Conservation (phyloP, 92 coral and sea anemone species). For the Heteractis magnifica region DNA sequence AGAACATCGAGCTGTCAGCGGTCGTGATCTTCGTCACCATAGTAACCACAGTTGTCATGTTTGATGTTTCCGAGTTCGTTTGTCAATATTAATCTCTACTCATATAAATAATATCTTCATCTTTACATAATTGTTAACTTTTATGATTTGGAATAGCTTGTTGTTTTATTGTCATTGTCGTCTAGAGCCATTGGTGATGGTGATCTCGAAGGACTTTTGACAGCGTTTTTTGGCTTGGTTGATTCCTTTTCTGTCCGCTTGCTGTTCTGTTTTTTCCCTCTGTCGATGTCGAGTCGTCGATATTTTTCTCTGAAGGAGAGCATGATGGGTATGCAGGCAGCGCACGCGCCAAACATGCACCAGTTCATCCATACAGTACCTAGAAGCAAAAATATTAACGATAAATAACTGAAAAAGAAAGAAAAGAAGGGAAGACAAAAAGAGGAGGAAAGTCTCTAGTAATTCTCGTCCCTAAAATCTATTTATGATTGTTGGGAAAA, state of each 20-base stretch:
- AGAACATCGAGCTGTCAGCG: not conserved
- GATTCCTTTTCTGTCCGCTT: not conserved
- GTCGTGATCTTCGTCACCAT: not conserved
- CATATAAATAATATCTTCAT: not conserved
- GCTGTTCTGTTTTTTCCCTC: conserved; percentile 18
- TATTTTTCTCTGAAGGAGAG: conserved; percentile 89
- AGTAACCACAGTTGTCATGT: not conserved
- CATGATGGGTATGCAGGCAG: conserved; percentile 93
- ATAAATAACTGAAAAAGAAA: not conserved
- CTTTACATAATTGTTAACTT: not conserved
- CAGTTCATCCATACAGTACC: conserved; percentile 99
- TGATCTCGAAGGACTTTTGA: conserved; percentile 11
- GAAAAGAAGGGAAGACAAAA: not conserved
- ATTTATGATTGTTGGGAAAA: too few relatives aligned
- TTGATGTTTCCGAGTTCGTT: not conserved
- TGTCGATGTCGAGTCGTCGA: conserved; percentile 85
- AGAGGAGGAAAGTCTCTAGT: too few relatives aligned
- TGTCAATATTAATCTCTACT: not conserved
- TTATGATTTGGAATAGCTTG: conserved; percentile 5
- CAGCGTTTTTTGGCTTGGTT: not conserved
- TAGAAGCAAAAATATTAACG: conserved; percentile 10
- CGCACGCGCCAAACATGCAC: conserved; percentile 98
- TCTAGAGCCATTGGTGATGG: not conserved
- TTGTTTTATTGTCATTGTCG: not conserved
- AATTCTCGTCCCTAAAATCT: too few relatives aligned